phyloP scores from a whole-genome alignment of 2,888 invertebrate species.

The Brachyptera risi region DNA sequence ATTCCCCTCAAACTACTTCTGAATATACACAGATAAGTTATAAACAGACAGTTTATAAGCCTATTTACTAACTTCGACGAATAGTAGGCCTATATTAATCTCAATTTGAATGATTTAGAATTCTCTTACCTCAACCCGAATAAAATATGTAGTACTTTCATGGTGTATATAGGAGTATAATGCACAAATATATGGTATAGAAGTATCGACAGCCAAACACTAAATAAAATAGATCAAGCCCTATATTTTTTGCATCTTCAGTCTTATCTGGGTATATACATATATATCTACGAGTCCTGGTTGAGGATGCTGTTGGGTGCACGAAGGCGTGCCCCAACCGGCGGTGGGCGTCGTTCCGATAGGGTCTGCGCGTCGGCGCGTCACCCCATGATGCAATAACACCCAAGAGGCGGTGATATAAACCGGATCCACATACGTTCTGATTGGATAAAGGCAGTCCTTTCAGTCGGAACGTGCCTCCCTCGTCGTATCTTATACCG shows the following conservation, averaged over 20 bases:
- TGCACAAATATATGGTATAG: no score
- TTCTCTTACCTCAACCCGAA: no score
- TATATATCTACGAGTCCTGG: neutral
- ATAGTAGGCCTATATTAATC: no score
- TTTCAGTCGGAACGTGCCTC: neutral
- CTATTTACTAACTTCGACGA: no score
- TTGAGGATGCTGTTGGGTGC: neutral
- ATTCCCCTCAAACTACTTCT: no score
- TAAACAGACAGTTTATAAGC: no score
- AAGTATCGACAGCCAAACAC: neutral
- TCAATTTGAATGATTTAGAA: no score
- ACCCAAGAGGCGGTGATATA: constrained; percentile 3
- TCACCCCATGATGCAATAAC: neutral
- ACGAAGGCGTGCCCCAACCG: neutral
- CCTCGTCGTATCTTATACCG: no score
- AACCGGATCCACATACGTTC: neutral
- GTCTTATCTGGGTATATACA: neutral
- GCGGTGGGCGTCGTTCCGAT: constrained; percentile 11
- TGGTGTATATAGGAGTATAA: no score
- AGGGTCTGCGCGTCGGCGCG: constrained; percentile 4
- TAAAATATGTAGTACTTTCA: no score
- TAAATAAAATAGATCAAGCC: neutral
- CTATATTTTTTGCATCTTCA: neutral
- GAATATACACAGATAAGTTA: no score
- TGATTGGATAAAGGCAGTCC: constrained; percentile 6